Evolutionary conservation across 2,113 vertebrate genomes (phyloP), one percentile per base, ranked within the genome.

Genomic region (Sorex araneus): DNA sequence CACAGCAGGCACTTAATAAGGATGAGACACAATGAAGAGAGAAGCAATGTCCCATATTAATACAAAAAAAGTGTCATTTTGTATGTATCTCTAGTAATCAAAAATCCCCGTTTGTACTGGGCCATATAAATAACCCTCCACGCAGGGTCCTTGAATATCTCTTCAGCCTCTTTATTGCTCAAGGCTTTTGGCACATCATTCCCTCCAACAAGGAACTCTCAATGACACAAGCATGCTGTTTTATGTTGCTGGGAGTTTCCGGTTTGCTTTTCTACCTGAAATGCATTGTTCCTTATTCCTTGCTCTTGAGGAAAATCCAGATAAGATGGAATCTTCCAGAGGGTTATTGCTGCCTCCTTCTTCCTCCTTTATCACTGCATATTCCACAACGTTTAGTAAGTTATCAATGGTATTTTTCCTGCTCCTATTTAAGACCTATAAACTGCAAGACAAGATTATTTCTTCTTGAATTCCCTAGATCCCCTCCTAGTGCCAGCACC

Each of bases 361-460:
- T 40, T 73, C 83, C 71, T 86, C 50, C 70, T 73, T 43, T 23
- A 67, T 63, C 74, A 71, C 1, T 82, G n/a, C 30, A 69, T 63
- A 71, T 71, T 74, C 78, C n/a, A 87, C 69, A 76, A 19, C 70
- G 28, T 75, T 91, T 90, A 90, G n/a, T 63, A 87, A 76, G 57
- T 63, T 84, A 90, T n/a, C 54, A 74, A 87, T 90, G 74, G 36
- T 21, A 60, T 73, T 80, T 94, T 86, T 74, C 74, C 69, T 83
- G 21, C 15, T n/a, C 70, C 87, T 77, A 69, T 93, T 87, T 54
- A 54, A 54, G 18, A 77, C 70, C 91, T 90, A 82, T 82, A 78
- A 94, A 89, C 84, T 91, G 57, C 45, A 87, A 84, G 95, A 93
- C n/a, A 18, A 77, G 36, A 78, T 4, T 70, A 60, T 86, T 91